Evolutionary conservation across 2,797 vertebrate species (phyloP), one percentile per base, ranked within the genome.

Genomic region (Pogoniulus pusillus): DNA sequence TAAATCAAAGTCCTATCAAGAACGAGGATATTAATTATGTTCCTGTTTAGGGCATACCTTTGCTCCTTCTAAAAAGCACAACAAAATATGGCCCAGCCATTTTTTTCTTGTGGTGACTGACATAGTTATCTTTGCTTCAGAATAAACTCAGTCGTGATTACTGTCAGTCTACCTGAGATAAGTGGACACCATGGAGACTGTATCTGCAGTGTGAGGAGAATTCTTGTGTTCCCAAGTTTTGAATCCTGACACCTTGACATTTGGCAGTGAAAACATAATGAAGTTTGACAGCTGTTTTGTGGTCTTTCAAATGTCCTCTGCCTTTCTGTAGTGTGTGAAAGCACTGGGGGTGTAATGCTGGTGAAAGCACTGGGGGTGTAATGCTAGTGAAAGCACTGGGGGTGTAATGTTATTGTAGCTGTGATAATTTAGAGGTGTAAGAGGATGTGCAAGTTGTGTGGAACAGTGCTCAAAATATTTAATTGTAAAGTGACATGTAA

Each of bases 1-100:
- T 91, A 96, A 93, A 93, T 82, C 32, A 19, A 86, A 89, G 49
- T 63, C 49, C 71, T 90, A 23, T 82, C 51, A 41, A 60, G 80
- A 87, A 60, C 24, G 34, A 85, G 59, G 18, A 60, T 53, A 62
- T 93, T 81, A 89, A 94, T 96, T 96, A 92, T 83, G 79, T 64
- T 86, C 72, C 51, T 57, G 34, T 82, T 95, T 91, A 85, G 85
- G 64, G 35, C 57, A 71, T 78, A 43, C 19, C 4, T 4, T 39
- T 7, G 1, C 51, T 18, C 9, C 10, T 87, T 82, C 26, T 47
- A 51, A 88, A 80, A 75, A 80, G 37, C 37, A 70, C 6, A 11
- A 43, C 66, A 91, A 71, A 95, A 81, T 87, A 45, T 12, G n/a
- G 29, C 32, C n/a, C 62, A 78, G 29, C 18, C 41, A 16, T 68